These are phyloP conservation scores for Orcinus orca DNA, from an alignment of 2,113 vertebrate species.

Conservation along the genomic window DNA sequence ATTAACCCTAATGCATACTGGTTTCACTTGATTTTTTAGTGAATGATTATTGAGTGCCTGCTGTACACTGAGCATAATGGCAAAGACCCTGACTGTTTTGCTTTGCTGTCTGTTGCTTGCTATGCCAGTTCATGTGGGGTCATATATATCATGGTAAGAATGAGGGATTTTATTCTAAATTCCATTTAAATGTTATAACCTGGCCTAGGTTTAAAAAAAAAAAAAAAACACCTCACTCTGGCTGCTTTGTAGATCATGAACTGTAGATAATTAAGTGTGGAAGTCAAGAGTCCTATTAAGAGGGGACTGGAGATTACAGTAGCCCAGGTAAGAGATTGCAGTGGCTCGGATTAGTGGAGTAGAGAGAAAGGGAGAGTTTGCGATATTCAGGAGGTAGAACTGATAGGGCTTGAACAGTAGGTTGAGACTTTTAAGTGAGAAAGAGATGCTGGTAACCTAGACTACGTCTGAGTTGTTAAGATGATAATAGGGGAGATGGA, in stretches of 20 bases:
- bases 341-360: background rate
- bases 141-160: background rate
- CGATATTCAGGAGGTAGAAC: background rate
- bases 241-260: background rate
- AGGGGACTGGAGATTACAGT: background rate
- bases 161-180: background rate
- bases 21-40: conserved; percentile 22
- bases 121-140: background rate
- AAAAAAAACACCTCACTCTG: background rate
- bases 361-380: background rate
- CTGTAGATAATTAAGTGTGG: background rate
- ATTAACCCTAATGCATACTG: background rate
- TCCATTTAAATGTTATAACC: background rate
- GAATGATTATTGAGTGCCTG: background rate
- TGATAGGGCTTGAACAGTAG: background rate
- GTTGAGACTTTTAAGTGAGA: background rate
- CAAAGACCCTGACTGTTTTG: background rate
- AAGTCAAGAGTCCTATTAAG: background rate
- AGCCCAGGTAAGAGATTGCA: background rate
- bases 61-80: background rate
- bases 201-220: background rate
- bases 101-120: background rate
- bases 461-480: background rate
- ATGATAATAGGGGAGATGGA: background rate
- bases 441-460: background rate